Conservation (phyloP, 2,797 vertebrate species). For the Notoglanidium macrostoma region DNA sequence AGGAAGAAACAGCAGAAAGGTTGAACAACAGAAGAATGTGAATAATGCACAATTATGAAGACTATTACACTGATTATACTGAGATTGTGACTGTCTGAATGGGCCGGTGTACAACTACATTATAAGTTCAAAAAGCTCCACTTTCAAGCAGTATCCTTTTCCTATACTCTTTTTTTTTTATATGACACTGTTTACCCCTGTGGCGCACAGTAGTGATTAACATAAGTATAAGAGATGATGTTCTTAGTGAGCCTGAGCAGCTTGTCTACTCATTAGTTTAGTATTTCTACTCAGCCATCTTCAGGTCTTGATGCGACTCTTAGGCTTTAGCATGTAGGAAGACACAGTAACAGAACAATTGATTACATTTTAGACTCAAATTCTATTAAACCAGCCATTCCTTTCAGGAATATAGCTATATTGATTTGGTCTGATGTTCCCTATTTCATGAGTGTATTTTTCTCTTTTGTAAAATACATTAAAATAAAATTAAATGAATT, state of each 20-base stretch:
- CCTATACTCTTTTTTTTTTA: neutral
- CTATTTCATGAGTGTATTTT: conserved; percentile 25
- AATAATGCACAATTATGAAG: conserved; percentile 10
- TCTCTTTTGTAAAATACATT: conserved; percentile 38
- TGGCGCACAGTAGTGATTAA: neutral
- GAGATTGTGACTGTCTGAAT: neutral
- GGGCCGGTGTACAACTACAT: neutral
- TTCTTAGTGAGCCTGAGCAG: neutral
- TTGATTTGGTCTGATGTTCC: conserved; percentile 44
- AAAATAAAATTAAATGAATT: conserved; percentile 26
- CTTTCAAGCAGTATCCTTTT: neutral
- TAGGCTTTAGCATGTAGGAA: neutral
- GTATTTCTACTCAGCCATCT: neutral
- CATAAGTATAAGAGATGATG: conserved; percentile 9
- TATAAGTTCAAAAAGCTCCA: neutral
- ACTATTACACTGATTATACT: neutral
- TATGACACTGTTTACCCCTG: neutral
- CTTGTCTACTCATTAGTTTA: neutral
- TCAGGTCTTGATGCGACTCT: neutral
- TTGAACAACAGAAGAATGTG: conserved; percentile 38
- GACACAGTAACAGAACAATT: conserved; percentile 29
- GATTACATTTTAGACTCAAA: conserved; percentile 34
- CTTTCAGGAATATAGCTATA: conserved; percentile 46
- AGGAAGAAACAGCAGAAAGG: conserved; percentile 42
- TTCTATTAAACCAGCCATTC: conserved; percentile 49